A percentile compares a stretch with the other conserved stretches of the same genome.
These are phyloP conservation scores for Cancer borealis DNA, from an alignment of 2,888 invertebrate genomes.

Conservation along the genomic window DNA sequence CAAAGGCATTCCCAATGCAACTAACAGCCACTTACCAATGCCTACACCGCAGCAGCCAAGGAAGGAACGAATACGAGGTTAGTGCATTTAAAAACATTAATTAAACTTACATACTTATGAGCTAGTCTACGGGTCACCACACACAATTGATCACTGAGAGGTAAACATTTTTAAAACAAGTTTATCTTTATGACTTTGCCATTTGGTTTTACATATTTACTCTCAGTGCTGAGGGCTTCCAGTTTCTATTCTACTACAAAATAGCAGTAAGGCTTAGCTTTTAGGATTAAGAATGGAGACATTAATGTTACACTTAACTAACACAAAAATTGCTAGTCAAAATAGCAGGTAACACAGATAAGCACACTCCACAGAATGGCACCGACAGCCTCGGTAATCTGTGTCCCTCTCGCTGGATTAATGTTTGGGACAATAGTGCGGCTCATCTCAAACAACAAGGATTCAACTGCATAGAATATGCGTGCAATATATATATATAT, in stretches of 20 bases:
- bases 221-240: constrained; percentile 41
- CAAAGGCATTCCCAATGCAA: constrained; percentile 59
- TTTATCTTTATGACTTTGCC: background rate
- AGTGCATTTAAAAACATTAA: constrained; percentile 68
- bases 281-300: constrained; percentile 30
- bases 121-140: constrained; percentile 54
- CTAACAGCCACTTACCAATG: constrained; percentile 74
- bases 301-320: constrained; percentile 46
- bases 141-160: background rate
- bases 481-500: background rate
- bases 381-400: background rate
- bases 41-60: constrained; percentile 74
- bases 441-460: background rate
- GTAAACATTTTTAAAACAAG: background rate
- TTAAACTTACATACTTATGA: constrained; percentile 58
- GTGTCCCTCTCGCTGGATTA: background rate
- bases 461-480: background rate
- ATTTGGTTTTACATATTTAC: constrained; percentile 12
- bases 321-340: constrained; percentile 50
- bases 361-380: constrained; percentile 39
- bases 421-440: background rate
- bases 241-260: constrained; percentile 56
- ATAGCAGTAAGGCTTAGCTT: constrained; percentile 57
- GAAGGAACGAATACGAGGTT: constrained; percentile 70
- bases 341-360: constrained; percentile 37